A percentile compares a stretch with the other conserved stretches of the same genome.
phyloP scores from a whole-genome alignment of 2,113 vertebrate species.

The Pollimyrus isidori region DNA sequence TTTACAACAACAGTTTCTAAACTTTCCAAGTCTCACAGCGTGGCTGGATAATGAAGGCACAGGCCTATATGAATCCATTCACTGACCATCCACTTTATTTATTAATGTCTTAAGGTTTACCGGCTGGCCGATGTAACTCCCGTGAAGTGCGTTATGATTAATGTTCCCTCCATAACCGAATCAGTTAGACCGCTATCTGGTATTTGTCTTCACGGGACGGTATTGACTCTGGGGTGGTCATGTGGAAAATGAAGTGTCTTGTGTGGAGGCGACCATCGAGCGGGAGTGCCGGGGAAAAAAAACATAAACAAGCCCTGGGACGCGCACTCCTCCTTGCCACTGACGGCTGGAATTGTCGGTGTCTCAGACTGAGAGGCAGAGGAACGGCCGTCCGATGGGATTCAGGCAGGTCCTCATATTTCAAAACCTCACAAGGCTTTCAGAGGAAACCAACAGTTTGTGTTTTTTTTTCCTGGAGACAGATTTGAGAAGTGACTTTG shows the following conservation, averaged over 20 bases:
- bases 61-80: constrained; percentile 45
- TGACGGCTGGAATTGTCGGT: background rate
- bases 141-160: constrained; percentile 47
- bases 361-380: constrained; percentile 34
- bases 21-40: constrained; percentile 7
- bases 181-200: constrained; percentile 60
- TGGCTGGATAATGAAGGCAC: constrained; percentile 35
- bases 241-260: constrained; percentile 71
- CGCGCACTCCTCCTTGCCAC: background rate
- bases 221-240: constrained; percentile 65
- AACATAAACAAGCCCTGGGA: background rate
- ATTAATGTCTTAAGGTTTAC: constrained; percentile 53
- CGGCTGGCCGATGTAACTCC: constrained; percentile 35
- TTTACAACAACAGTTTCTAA: background rate
- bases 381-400: constrained; percentile 30
- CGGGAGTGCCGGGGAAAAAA: constrained; percentile 4
- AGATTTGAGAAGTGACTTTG: constrained; percentile 41
- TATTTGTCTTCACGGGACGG: constrained; percentile 66
- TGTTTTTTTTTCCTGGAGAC: constrained; percentile 44
- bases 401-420: background rate
- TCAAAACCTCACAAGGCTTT: background rate
- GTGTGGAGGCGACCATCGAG: constrained; percentile 45
- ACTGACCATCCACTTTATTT: constrained; percentile 54
- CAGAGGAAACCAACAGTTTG: background rate
- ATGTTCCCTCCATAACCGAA: constrained; percentile 51